phyloP scores from a whole-genome alignment of 2,888 invertebrate species.

The Agrypnus murinus region DNA sequence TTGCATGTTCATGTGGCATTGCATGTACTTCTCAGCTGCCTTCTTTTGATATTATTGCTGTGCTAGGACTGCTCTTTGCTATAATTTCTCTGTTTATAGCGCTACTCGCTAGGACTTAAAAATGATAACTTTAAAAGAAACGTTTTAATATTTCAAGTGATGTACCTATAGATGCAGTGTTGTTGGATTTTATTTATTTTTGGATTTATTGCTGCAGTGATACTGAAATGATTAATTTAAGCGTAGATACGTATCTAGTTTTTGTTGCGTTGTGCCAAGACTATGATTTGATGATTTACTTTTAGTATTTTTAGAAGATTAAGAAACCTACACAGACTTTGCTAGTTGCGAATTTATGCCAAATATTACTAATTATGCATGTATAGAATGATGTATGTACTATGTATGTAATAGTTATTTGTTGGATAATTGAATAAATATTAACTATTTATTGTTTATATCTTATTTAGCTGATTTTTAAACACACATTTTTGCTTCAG shows the following conservation, averaged over 20 bases:
- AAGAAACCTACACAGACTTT: constrained; percentile 16
- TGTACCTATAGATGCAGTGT: constrained; percentile 22
- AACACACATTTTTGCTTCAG: too few relatives aligned
- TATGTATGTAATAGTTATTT: constrained; percentile 33
- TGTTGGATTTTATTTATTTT: constrained; percentile 26
- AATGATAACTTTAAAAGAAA: constrained; percentile 38
- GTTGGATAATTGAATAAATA: constrained; percentile 44
- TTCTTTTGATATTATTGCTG: constrained; percentile 83
- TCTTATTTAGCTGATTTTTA: too few relatives aligned
- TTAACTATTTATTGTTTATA: constrained; percentile 32
- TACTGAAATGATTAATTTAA: too few relatives aligned
- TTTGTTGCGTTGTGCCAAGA: constrained; percentile 49
- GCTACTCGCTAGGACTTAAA: constrained; percentile 73
- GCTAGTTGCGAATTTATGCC: constrained; percentile 45
- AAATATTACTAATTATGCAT: constrained; percentile 50
- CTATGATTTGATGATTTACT: constrained; percentile 22
- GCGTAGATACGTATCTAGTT: constrained; percentile 11
- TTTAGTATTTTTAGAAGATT: constrained; percentile 30
- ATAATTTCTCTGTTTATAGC: constrained; percentile 82
- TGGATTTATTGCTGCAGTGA: constrained; percentile 12
- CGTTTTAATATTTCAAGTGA: background rate
- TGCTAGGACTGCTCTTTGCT: constrained; percentile 84
- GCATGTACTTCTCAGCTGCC: constrained; percentile 82
- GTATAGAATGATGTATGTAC: constrained; percentile 19
- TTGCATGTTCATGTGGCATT: constrained; percentile 86